Percentiles rank a stretch among this genome's conserved stretches.
Conservation (phyloP, 2,888 invertebrate species). For the Eupithecia subfuscata region DNA sequence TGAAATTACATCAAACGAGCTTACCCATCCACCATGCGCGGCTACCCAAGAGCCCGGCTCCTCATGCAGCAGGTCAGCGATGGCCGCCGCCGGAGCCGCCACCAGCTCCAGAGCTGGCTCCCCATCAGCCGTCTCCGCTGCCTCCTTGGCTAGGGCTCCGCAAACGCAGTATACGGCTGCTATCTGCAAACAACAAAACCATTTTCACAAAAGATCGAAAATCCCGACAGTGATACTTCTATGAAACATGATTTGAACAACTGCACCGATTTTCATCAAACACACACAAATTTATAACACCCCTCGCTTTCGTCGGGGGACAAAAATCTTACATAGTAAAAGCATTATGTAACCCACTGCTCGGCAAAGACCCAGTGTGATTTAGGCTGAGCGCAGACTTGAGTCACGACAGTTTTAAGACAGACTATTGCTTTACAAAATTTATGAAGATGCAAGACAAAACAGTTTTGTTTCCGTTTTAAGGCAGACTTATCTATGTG, state of each 20-base stretch:
- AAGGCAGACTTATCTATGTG: no score
- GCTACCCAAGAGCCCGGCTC: constrained; percentile 93
- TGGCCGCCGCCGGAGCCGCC: constrained; percentile 86
- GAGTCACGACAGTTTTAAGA: no score
- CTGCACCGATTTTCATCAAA: no score
- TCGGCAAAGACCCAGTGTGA: no score
- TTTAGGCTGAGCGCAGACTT: no score
- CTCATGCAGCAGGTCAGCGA: constrained; percentile 90
- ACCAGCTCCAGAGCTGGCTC: constrained; percentile 85
- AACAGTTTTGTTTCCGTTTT: no score
- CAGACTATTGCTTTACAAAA: no score
- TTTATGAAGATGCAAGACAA: no score
- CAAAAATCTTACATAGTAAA: no score
- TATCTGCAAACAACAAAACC: constrained; percentile 62
- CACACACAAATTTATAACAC: no score
- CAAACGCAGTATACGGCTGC: constrained; percentile 92
- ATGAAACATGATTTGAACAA: not conserved
- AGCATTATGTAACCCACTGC: no score
- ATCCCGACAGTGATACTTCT: not conserved
- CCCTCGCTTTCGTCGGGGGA: no score
- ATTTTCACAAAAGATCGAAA: not conserved
- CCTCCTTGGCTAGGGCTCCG: constrained; percentile 92
- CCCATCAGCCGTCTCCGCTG: constrained; percentile 81
- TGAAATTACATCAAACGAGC: not conserved
- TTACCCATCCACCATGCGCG: constrained; percentile 94